Base-by-base conservation (phyloP, 2,888 invertebrate genomes). In the Deilephila elpenor region DNA sequence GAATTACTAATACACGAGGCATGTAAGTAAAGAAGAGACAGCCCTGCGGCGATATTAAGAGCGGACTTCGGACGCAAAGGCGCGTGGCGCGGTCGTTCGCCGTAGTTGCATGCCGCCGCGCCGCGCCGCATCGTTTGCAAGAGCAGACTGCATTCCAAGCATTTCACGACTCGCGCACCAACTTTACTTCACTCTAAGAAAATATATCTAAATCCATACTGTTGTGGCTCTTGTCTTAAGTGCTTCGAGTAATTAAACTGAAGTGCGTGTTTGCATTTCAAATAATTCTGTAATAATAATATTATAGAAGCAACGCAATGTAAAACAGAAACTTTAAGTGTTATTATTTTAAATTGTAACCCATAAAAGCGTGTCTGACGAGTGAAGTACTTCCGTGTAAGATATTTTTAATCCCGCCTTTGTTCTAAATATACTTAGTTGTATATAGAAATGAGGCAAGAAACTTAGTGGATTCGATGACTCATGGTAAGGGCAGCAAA, bases 71-170 rank as follows among this genome's bases (percentile, higher is more conserved):
- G 59, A 72, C 75, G 64, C 53, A 71, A 76, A 77, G 74, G 73
- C 76, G 75, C 74, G 75, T 76, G 81, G 82, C 83, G 81, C 89
- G 88, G 83, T 87, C 87, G 87, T 88, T 88, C 84, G 88, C 86
- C 86, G 87, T 84, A 83, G 82, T 81, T 83, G 83, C 84, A 83
- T 77, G 82, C 78, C 80, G 74, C 73, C 79, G 25, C 25, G 74
- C 73, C 79, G 25, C 25, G 25, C 25, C 25, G 85, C 86, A 86
- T 80, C 84, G 84, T 82, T 83, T 80, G 84, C 84, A 85, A 83
- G 84, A 85, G 83, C 81, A 78, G 82, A 82, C 88, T 86, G 84
- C 90, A 92, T 90, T 91, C 91, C 89, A 78, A 76, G 75, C 89
- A 90, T 91, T 82, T 89, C 88, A 77, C 80, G 86, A 84, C 83